Evolutionary conservation across 2,888 invertebrate genomes (phyloP), one percentile per base, ranked within the genome.

Genomic region (Acrocyrtus sp.): DNA sequence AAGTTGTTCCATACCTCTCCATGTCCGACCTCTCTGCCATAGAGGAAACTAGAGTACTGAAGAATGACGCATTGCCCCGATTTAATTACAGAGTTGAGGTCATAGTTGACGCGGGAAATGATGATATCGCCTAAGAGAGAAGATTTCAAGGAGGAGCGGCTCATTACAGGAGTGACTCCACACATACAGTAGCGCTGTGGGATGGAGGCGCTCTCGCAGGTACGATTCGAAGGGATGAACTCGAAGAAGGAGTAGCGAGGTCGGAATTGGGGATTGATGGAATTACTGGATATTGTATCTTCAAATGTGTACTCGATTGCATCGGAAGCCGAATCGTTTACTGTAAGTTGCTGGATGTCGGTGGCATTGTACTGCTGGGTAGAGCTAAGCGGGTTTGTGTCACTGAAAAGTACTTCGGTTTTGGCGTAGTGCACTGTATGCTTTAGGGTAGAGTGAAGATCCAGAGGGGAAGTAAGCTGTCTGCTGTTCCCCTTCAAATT

Each of bases 381-480:
- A 26, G 3, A 17, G 26, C 10, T 22, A 19, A 48, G 10, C 19
- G 21, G 17, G 10, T n/a, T 6, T 19, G 6, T 21, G 22, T 15
- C 17, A 15, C 17, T 19, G 43, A n/a, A 10, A 8, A 5, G 21
- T 10, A 15, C 19, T 17, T 41, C 24, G 19, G 43, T 34, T 43
- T 74, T 48, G 1, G 47, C 70, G 10, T 77, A 39, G n/a, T 53
- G 50, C 5, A 78, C 60, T 60, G 80, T 76, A 6, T 80, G 74
- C 41, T 54, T 72, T 53, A 81, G 73, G 26, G 92, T 93, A 84
- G 90, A 87, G 82, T 91, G 89, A 1, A 93, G 82, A 82, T 94
- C 93, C 80, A 89, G 93, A 0, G 93, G 93, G 17, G 90, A 91
- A 0, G 90, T 88, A 60, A 94, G 84, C 57, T 89, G 87, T 80